Base-by-base conservation (phyloP, 2,113 vertebrate genomes). In the Ciconia maguari region DNA sequence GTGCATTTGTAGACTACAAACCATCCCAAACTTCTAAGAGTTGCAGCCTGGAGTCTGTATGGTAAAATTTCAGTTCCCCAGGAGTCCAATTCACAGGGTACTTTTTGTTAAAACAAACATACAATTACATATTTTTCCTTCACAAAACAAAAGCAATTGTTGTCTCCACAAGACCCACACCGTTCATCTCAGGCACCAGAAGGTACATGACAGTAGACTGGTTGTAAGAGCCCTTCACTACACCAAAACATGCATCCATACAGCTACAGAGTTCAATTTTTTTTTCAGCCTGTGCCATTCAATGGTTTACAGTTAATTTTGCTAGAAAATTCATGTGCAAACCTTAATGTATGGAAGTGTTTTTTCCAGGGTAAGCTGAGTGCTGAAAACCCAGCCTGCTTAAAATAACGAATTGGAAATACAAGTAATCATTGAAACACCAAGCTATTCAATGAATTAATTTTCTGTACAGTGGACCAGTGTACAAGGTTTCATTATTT, bases 1-100 rank as follows among this genome's bases (percentile, higher is more conserved):
- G 89, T 44, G 83, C 13, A 48, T 90, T 97, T 96, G 96, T 83
- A 92, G 96, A 72, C 93, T 97, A 75, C 84, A 96, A 96, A 96
- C 96, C 83, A 83, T 94, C 77, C 42, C 68, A 97, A 93, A 70
- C 38, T 54, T 80, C 85, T 89, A 69, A 77, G 64, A 72, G 68
- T 57, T 96, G 94, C 83, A 97, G n/a, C 88, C 92, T 91, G 94
- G 89, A 95, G 86, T 70, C 90, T 4, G 16, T 48, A 72, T 75
- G 85, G 93, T 90, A 96, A 96, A 94, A 97, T 87, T 24, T 93
- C 88, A 38, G 54, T 79, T 94, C 65, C 93, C 90, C 83, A 29
- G 82, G 96, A 97, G 95, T 76, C 92, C 84, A 68, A 44, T 89
- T 95, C 80, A 91, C 87, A 83, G 83, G 76, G 81, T 69, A 71